phyloP scores from a whole-genome alignment of 1,140 invertebrate species.

The Trichonephila clavata region DNA sequence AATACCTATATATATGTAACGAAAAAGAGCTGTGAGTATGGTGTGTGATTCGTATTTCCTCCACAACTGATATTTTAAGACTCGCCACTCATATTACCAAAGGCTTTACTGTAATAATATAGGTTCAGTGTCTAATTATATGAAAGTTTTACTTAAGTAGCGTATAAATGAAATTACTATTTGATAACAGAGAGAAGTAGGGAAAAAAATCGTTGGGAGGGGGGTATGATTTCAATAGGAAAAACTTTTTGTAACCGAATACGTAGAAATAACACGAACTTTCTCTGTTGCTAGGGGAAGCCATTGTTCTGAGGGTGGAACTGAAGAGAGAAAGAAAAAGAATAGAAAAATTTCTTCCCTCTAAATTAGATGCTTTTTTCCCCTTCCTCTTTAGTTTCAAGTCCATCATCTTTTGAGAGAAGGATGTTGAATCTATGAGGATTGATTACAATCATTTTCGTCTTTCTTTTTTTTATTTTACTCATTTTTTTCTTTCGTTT shows the following conservation, averaged over 20 bases:
- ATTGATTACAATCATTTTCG: conserved; percentile 29
- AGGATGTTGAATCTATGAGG: conserved; percentile 4
- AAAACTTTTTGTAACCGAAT: neutral
- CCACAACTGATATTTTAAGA: too few relatives aligned
- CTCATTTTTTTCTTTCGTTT: neutral
- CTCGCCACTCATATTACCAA: too few relatives aligned
- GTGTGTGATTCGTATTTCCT: too few relatives aligned
- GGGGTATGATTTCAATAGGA: too few relatives aligned
- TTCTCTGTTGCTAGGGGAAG: neutral
- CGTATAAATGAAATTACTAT: too few relatives aligned
- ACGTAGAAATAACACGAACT: neutral
- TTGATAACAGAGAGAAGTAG: too few relatives aligned
- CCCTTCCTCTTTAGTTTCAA: neutral
- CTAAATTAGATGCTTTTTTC: neutral
- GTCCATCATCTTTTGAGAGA: neutral
- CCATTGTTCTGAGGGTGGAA: neutral
- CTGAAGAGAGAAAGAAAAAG: neutral
- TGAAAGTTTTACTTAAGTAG: too few relatives aligned
- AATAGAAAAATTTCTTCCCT: neutral
- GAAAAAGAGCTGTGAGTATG: too few relatives aligned
- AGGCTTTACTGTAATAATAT: too few relatives aligned
- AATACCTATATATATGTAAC: too few relatives aligned
- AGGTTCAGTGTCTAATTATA: too few relatives aligned
- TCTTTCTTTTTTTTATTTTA: neutral
- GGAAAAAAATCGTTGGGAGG: too few relatives aligned